These are phyloP conservation scores for Acanthiza pusilla DNA, from an alignment of 2,797 vertebrate genomes.

Conservation along the genomic window DNA sequence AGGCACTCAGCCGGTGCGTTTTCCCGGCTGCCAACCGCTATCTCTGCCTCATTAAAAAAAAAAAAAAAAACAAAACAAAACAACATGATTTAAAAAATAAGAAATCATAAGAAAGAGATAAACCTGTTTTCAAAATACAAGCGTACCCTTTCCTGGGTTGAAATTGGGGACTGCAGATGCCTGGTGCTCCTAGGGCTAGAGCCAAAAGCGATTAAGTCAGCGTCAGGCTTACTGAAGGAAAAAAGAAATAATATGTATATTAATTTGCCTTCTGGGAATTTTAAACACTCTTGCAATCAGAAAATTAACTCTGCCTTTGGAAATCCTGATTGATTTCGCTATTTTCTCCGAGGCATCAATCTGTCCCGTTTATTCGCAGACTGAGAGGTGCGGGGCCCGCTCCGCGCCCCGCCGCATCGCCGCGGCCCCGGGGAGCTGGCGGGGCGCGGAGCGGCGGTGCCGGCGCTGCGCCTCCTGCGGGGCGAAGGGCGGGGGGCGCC, in stretches of 20 bases:
- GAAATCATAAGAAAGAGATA: not conserved
- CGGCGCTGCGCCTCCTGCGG: not conserved
- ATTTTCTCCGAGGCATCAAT: not conserved
- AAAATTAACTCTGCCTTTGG: not conserved
- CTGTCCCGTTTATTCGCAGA: not conserved
- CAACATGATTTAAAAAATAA: too few relatives aligned
- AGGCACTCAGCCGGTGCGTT: accelerated
- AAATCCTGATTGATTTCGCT: not conserved
- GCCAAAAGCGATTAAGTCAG: constrained; percentile 4
- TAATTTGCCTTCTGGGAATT: constrained; percentile 29
- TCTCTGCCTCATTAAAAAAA: not conserved
- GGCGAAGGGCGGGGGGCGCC: constrained; percentile 56
- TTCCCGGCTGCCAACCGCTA: not conserved
- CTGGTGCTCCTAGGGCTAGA: not conserved
- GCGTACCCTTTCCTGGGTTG: not conserved
- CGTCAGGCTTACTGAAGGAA: not conserved
- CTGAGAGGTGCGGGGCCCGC: not conserved
- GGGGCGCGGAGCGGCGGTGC: not conserved
- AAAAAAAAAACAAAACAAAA: not conserved
- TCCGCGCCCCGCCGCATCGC: not conserved
- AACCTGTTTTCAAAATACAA: not conserved
- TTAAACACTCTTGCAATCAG: not conserved
- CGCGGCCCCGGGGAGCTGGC: not conserved
- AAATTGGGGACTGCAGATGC: not conserved
- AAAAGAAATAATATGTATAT: not conserved